phyloP scores from a whole-genome alignment of 1,140 invertebrate genomes.

The Drosophila kikkawai region DNA sequence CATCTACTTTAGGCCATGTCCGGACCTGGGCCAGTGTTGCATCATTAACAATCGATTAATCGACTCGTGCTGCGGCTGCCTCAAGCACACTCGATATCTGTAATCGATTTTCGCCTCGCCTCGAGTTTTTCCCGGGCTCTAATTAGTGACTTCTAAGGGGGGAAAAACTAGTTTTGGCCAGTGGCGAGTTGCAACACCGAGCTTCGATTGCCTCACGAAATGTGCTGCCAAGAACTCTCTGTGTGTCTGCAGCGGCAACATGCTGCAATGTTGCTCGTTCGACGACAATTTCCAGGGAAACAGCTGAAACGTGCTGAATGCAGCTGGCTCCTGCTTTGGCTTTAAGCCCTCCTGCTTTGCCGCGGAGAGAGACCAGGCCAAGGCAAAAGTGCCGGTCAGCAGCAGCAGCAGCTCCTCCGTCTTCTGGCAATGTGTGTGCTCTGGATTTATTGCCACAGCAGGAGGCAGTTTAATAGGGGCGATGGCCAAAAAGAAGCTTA shows the following conservation, averaged over 20 bases:
- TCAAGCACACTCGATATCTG: conserved; percentile 41
- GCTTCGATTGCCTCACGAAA: conserved; percentile 47
- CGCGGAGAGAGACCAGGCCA: conserved; percentile 62
- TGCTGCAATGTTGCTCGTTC: conserved; percentile 65
- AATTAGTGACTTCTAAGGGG: conserved; percentile 51
- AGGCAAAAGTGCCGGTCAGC: conserved; percentile 72
- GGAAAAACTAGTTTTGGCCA: conserved; percentile 52
- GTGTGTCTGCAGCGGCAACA: conserved; percentile 45
- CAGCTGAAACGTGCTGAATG: conserved; percentile 65
- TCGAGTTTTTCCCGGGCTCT: conserved; percentile 34
- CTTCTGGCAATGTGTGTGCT: conserved; percentile 46
- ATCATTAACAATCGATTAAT: conserved; percentile 56
- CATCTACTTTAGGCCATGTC: conserved; percentile 34
- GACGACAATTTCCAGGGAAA: conserved; percentile 70
- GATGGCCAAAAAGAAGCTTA: conserved; percentile 27
- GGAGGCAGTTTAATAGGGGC: conserved; percentile 34
- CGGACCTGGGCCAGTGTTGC: conserved; percentile 23
- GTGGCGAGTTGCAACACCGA: conserved; percentile 31
- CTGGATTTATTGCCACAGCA: conserved; percentile 75
- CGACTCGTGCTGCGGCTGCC: conserved; percentile 38
- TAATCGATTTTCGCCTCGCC: conserved; percentile 54
- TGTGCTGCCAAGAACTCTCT: conserved; percentile 63
- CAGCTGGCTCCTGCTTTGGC: conserved; percentile 64
- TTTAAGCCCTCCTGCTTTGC: conserved; percentile 9
- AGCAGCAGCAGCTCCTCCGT: conserved; percentile 5